phyloP scores from a whole-genome alignment of 2,113 vertebrate genomes.

The Piaya cayana region DNA sequence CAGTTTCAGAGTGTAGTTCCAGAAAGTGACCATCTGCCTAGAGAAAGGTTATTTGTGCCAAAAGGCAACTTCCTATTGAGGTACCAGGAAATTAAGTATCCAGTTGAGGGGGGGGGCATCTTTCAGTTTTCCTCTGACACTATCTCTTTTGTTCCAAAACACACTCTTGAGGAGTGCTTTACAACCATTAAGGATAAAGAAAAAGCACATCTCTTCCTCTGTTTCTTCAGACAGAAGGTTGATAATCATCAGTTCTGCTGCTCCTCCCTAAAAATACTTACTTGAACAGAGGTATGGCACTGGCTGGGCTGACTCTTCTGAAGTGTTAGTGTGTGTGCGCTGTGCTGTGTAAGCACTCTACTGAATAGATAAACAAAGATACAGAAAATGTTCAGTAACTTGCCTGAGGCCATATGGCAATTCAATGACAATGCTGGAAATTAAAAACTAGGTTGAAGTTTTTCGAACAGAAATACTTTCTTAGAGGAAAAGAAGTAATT shows the following conservation, averaged over 20 bases:
- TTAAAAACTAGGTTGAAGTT: constrained; percentile 21
- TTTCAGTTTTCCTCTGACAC: not conserved
- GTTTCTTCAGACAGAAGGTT: not conserved
- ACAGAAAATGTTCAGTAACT: not conserved
- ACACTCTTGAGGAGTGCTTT: not conserved
- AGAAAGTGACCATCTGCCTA: not conserved
- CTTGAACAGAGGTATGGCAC: not conserved
- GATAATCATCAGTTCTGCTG: not conserved
- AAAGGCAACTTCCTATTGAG: not conserved
- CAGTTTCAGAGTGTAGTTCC: not conserved
- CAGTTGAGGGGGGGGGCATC: not conserved
- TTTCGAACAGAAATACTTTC: constrained; percentile 10
- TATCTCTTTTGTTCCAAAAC: not conserved
- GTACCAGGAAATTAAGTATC: not conserved
- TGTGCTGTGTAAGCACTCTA: constrained; percentile 27
- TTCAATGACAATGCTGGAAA: constrained; percentile 39
- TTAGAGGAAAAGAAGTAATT: not conserved
- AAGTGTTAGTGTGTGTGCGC: not conserved
- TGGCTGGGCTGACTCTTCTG: not conserved
- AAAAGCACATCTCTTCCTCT: not conserved
- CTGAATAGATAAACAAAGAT: constrained; percentile 18
- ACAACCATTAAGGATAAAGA: not conserved
- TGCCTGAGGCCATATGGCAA: constrained; percentile 5
- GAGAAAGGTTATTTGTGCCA: not conserved
- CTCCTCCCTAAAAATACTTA: not conserved